Evolutionary conservation across 2,797 vertebrate species (phyloP), one percentile per base, ranked within the genome.

Genomic region (Oreortyx pictus): DNA sequence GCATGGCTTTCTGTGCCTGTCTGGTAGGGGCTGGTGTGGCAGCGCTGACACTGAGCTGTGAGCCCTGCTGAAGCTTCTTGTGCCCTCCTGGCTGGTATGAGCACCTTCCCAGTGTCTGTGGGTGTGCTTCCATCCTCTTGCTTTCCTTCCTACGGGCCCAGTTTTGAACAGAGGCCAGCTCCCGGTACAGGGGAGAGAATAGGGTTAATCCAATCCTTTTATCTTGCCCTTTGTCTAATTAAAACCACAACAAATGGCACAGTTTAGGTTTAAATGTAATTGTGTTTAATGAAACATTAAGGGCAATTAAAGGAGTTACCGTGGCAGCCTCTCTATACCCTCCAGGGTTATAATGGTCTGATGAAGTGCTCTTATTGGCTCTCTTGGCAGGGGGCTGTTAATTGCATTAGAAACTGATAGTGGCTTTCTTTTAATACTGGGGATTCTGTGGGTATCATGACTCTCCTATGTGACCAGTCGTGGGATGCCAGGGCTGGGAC

Each of bases 241-340:
- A 94, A 95, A 97, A 96, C 96, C 95, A 96, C 96, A 96, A 97
- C 96, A 97, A 97, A 97, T 97, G 96, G 94, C 93, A 93, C 96
- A 94, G 92, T 97, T 97, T 97, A 97, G 93, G 96, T 95, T 96
- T 96, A 96, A 96, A 96, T 97, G 96, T 97, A 97, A 97, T 97
- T 97, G 96, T 96, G 95, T 96, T 97, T 97, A 97, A 96, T 97
- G 97, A 96, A 97, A 97, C 94, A 96, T 97, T 96, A 97, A 96
- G 96, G 93, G 93, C 96, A 97, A 97, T 97, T 96, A 97, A 96
- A 96, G 93, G 90, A 95, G 94, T 88, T 95, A 95, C 95, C 46
- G 92, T 94, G 94, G 91, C 94, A 96, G 94, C 94, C 86, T 96
- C 88, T 95, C 91, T 85, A 47, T 93, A 96, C 95, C 95, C 96